Conservation (phyloP, 2,888 invertebrate genomes). For the Spodoptera littoralis region DNA sequence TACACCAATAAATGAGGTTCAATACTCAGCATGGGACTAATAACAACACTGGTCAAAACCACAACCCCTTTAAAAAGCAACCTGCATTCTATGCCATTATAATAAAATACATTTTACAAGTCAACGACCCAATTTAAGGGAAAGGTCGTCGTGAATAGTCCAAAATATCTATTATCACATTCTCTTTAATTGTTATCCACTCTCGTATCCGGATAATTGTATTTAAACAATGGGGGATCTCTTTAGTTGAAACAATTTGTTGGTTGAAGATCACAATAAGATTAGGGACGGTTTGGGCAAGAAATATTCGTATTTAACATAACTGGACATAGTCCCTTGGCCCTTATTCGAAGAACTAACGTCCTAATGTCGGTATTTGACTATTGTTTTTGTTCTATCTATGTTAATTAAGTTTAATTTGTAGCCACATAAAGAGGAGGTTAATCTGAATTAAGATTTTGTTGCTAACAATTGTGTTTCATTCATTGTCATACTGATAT, state of each 20-base stretch:
- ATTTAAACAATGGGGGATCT: conserved; percentile 45
- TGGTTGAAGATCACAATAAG: conserved; percentile 46
- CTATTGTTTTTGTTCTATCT: conserved; percentile 32
- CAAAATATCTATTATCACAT: conserved; percentile 29
- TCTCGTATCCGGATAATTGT: conserved; percentile 53
- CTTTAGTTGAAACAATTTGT: conserved; percentile 52
- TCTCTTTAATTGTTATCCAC: conserved; percentile 52
- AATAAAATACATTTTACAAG: conserved; percentile 3
- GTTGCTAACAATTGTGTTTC: neutral
- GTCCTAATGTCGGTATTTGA: conserved; percentile 27
- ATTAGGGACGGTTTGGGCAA: conserved; percentile 47
- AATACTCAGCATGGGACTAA: no score
- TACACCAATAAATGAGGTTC: no score
- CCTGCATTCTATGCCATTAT: no score
- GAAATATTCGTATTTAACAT: conserved; percentile 51
- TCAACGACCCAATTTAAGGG: conserved; percentile 21
- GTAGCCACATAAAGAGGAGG: neutral
- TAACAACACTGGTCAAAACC: no score
- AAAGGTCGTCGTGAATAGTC: conserved; percentile 44
- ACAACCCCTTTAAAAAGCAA: no score
- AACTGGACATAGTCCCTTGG: conserved; percentile 30
- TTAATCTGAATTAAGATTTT: neutral
- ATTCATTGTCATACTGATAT: neutral
- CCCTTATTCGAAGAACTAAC: conserved; percentile 5
- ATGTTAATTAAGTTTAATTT: conserved; percentile 13